Conservation (phyloP, 2,888 invertebrate genomes). For the Drosophila vallismaia region DNA sequence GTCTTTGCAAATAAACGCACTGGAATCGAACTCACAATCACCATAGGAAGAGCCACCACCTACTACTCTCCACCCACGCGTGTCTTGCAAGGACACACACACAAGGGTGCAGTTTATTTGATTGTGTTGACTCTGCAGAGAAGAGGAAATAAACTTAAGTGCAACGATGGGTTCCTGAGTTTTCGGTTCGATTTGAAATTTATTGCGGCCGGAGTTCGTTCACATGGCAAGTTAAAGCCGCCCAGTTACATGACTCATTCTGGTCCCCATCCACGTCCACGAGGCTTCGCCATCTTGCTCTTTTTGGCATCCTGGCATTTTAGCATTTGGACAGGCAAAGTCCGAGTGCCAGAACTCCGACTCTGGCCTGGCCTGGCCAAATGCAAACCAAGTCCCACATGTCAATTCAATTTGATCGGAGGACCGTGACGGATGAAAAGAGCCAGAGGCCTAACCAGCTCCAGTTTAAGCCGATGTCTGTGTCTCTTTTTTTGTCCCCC, state of each 20-base stretch:
- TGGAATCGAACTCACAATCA: constrained; percentile 72
- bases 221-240: constrained; percentile 73
- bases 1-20: constrained; percentile 75
- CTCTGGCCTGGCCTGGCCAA: constrained; percentile 32
- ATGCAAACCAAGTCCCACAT: constrained; percentile 68
- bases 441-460: constrained; percentile 34
- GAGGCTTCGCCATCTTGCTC: constrained; percentile 30
- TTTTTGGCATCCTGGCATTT: constrained; percentile 16
- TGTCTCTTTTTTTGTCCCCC: constrained; percentile 9
- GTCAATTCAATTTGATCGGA: constrained; percentile 71
- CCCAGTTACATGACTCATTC: constrained; percentile 72
- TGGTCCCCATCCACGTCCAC: constrained; percentile 30
- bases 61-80: no score
- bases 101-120: constrained; percentile 35
- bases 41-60: constrained; percentile 11
- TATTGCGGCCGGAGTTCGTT: constrained; percentile 77
- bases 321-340: constrained; percentile 3
- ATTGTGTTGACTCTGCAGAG: constrained; percentile 66
- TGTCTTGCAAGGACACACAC: not conserved
- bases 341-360: constrained; percentile 6
- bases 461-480: constrained; percentile 12
- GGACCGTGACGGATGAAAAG: constrained; percentile 44
- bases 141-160: constrained; percentile 60
- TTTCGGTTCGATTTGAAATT: constrained; percentile 73
- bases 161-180: constrained; percentile 48